Evolutionary conservation across 2,113 vertebrate genomes (phyloP).

Genomic region (Prietella phreatophila): DNA sequence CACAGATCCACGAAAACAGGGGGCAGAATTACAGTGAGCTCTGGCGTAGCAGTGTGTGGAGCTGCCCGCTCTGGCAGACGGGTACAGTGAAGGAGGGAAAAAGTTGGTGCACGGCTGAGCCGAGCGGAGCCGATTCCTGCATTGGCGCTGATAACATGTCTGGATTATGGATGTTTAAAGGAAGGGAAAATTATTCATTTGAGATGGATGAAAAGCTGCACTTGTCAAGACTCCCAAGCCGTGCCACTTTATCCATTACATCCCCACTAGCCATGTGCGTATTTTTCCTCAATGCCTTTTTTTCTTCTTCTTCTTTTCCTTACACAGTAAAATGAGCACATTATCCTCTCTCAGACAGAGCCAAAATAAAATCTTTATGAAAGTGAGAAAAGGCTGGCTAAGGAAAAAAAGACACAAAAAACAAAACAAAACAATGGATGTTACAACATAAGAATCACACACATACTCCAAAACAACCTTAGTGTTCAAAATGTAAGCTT

Average conservation of each 20-base stretch:
- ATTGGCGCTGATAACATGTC: slow-evolving; percentile 76
- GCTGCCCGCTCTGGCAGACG: slow-evolving; percentile 61
- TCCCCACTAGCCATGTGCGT: slow-evolving; percentile 73
- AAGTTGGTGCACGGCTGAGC: slow-evolving; percentile 69
- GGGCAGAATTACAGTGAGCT: slow-evolving; percentile 29
- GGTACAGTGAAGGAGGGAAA: slow-evolving; percentile 67
- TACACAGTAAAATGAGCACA: slow-evolving; percentile 68
- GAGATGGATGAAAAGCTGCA: slow-evolving; percentile 78
- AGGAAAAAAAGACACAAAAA: slow-evolving; percentile 28
- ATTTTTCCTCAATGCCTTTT: slow-evolving; percentile 71
- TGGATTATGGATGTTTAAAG: slow-evolving; percentile 80
- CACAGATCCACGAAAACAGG: slow-evolving; percentile 72
- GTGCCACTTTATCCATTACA: slow-evolving; percentile 77
- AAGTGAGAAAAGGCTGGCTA: slow-evolving; percentile 43
- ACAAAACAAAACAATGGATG: background rate
- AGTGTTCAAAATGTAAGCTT: background rate
- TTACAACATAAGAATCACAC: slow-evolving; percentile 17
- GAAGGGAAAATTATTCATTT: slow-evolving; percentile 80
- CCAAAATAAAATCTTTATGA: slow-evolving; percentile 62
- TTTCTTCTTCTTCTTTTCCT: slow-evolving; percentile 1
- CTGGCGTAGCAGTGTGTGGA: background rate
- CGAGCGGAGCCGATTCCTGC: slow-evolving; percentile 71
- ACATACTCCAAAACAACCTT: background rate
- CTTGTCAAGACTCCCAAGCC: slow-evolving; percentile 78
- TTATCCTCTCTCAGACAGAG: slow-evolving; percentile 67